phyloP scores from a whole-genome alignment of 1,140 invertebrate genomes.

The Calephelis nemesis region DNA sequence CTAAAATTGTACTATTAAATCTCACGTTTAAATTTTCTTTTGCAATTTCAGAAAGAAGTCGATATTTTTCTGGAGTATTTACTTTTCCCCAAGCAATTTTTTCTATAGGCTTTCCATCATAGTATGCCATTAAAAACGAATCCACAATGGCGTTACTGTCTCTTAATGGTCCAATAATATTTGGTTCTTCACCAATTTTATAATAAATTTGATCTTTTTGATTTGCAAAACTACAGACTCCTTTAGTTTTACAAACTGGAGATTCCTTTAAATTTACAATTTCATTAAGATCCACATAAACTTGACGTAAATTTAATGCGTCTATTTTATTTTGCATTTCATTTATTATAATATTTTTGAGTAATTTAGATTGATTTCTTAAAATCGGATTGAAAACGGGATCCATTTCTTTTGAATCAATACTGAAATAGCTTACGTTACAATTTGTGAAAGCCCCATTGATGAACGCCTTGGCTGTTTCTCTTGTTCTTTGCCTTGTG shows the following conservation, averaged over 20 bases:
- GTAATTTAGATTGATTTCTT: conserved; percentile 38
- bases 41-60: conserved; percentile 45
- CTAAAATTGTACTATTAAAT: conserved; percentile 40
- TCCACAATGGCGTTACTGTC: conserved; percentile 54
- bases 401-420: conserved; percentile 45
- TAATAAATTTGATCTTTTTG: conserved; percentile 42
- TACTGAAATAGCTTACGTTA: conserved; percentile 41
- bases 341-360: conserved; percentile 37
- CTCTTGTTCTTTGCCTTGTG: conserved; percentile 47
- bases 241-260: conserved; percentile 40
- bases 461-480: conserved; percentile 52
- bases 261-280: conserved; percentile 55
- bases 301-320: conserved; percentile 37
- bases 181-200: conserved; percentile 47
- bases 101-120: conserved; percentile 47
- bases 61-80: conserved; percentile 39
- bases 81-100: conserved; percentile 60
- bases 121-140: conserved; percentile 64
- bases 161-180: conserved; percentile 50
- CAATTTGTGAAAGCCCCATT: conserved; percentile 51
- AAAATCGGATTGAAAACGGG: conserved; percentile 56
- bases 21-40: conserved; percentile 56
- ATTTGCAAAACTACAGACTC: conserved; percentile 46
- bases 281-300: conserved; percentile 45
- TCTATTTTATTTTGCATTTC: conserved; percentile 50